Base-by-base conservation (phyloP, 2,113 vertebrate species). In the Megalops atlanticus region DNA sequence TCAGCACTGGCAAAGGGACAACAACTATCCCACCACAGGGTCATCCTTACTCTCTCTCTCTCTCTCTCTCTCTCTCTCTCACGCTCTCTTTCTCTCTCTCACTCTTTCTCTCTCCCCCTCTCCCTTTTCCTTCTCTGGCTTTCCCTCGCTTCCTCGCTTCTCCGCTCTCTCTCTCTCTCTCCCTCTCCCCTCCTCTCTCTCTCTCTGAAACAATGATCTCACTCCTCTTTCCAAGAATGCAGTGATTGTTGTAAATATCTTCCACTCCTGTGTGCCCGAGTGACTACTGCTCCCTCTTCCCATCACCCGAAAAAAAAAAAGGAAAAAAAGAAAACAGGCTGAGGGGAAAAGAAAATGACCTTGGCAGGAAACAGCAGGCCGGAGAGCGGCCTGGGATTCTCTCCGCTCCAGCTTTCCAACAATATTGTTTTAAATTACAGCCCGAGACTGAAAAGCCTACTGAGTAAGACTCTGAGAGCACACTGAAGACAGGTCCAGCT, bases 221-320 rank as follows among this genome's bases (percentile, higher is more conserved):
- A 91, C 80, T 79, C 84, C 84, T 78, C 31, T 79, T 86, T 81
- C 80, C 83, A 89, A 85, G 89, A 92, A 90, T 90, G 82, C 80
- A 77, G 84, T 88, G 86, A 91, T 91, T 91, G 90, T 91, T 89
- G 88, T 52, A 89, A 89, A 91, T 91, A 89, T 87, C 90, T 89
- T 91, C 88, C 87, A 88, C 85, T 86, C 82, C 75, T 77, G 33
- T 81, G 80, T 81, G 85, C 80, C 79, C 45, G 76, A 89, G 58
- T 81, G 81, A 88, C 81, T 77, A 24, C 74, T 74, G 70, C 85
- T 72, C 74, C 72, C 69, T 85, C 80, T 89, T 88, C 83, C 86
- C 83, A 74, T 31, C 52, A 16, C 8, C 36, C 70, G 5, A 4
- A 16, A 16, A 3, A 14, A 21, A 16, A 3, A 14, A 21, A 16